These are phyloP conservation scores for Melanotaenia maccullochi DNA, from an alignment of 2,797 vertebrate genomes.

Conservation along the genomic window DNA sequence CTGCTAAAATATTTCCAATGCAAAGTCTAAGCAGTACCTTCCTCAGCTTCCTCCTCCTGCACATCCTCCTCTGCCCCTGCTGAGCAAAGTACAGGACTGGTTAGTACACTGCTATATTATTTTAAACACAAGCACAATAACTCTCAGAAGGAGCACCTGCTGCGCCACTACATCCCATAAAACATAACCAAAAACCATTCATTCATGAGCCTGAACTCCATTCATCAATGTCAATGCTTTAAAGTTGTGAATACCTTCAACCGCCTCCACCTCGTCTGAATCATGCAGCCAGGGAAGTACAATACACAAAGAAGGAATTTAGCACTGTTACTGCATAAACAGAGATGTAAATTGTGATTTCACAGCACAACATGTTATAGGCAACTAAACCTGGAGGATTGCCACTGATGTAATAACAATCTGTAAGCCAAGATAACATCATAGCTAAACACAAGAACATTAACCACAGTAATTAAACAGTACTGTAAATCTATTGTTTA, in stretches of 20 bases:
- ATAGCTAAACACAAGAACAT: background rate
- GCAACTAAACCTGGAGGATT: background rate
- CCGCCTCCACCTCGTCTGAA: constrained; percentile 53
- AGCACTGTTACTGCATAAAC: constrained; percentile 12
- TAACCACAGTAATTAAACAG: background rate
- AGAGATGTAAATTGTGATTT: constrained; percentile 4
- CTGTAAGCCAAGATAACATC: background rate
- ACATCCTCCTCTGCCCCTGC: constrained; percentile 50
- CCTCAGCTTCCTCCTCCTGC: constrained; percentile 51
- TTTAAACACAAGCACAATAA: constrained; percentile 6
- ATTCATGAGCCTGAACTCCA: background rate
- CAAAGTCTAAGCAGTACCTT: constrained; percentile 70
- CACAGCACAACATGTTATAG: background rate
- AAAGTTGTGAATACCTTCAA: constrained; percentile 57
- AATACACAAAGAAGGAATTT: constrained; percentile 8
- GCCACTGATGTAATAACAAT: background rate
- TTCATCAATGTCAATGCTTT: background rate
- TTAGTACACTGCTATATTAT: constrained; percentile 21
- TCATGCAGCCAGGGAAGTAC: background rate
- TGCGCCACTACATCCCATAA: background rate
- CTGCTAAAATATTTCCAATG: background rate
- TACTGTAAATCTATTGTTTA: background rate
- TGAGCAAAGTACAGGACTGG: constrained; percentile 47
- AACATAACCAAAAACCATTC: constrained; percentile 1
- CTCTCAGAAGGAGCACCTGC: background rate